These are phyloP conservation scores for Peromyscus californicus DNA, from an alignment of 2,113 vertebrate species.

Conservation along the genomic window DNA sequence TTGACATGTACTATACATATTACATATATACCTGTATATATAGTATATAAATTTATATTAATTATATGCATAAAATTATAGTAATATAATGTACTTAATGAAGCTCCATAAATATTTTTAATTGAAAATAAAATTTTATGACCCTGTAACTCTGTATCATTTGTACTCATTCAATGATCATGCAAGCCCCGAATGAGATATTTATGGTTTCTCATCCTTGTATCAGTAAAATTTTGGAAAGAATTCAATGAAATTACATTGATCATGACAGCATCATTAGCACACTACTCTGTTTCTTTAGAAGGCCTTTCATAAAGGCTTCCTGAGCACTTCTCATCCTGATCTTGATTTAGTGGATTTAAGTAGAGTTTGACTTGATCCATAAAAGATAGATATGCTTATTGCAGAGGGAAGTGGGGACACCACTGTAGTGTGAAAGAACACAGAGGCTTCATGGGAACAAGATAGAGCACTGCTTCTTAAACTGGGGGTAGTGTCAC, in stretches of 20 bases:
- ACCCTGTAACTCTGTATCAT: not conserved
- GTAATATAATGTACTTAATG: not conserved
- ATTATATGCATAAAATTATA: not conserved
- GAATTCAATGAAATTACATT: not conserved
- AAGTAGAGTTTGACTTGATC: not conserved
- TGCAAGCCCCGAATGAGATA: not conserved
- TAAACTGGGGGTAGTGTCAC: not conserved
- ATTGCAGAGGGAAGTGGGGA: not conserved
- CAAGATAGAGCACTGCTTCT: not conserved
- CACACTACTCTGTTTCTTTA: not conserved
- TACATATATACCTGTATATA: not conserved
- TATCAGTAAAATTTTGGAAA: conserved; percentile 21
- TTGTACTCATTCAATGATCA: not conserved
- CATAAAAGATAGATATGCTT: not conserved
- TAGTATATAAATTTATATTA: not conserved
- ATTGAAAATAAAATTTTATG: conserved; percentile 44
- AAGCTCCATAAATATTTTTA: conserved; percentile 18
- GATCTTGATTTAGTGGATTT: not conserved
- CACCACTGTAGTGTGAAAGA: not conserved
- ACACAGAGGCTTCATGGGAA: not conserved
- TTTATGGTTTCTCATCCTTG: not conserved
- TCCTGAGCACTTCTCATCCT: not conserved
- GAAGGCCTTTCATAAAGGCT: not conserved
- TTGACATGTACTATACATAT: not conserved
- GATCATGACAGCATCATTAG: not conserved